Evolutionary conservation across 2,888 invertebrate species (phyloP), one percentile per base, ranked within the genome.

Genomic region (Chironomus tentans): DNA sequence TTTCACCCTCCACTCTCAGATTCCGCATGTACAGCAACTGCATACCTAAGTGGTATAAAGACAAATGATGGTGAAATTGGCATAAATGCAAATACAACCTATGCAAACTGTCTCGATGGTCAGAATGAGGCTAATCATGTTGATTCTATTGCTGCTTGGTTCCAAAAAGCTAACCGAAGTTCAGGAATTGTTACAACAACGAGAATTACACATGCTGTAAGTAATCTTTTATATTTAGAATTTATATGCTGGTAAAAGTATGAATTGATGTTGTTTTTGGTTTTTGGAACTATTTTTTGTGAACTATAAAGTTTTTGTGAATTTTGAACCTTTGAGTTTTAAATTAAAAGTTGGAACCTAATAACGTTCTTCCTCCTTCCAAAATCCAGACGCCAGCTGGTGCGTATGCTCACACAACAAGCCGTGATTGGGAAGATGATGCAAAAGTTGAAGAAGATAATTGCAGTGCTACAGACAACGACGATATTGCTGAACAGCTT

Each of bases 131-230:
- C 81, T 0, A 86, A 88, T 77, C 88, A 88, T 0, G 87, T 91
- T 0, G 84, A 86, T 22, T 91, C 91, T 0, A 86, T 93, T 10
- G 87, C 90, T 24, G 86, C 87, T 78, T 90, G 91, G 89, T 91
- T 92, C 0, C 91, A 92, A 81, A 83, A 82, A 22, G 86, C 86
- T 2, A 87, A 87, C 0, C 90, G 88, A 79, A 83, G 84, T 13
- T 88, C 88, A 7, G 91, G 90, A 28, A 78, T 91, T 1, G 92
- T 93, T 0, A 94, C 94, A 0, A 92, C 91, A 0, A 91, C 92
- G 0, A 85, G 92, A 24, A 87, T 94, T 0, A 93, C 93, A 0
- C 92, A 93, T 81, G 93, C 93, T 0, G 89, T 91, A 0, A 89
- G 88, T 0, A 10, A n/a, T 48, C 13, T 48, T 48, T 48, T 1